Percentiles rank a stretch among this genome's conserved stretches.
phyloP scores from a whole-genome alignment of 2,797 vertebrate genomes.

The Okamejei kenojei region DNA sequence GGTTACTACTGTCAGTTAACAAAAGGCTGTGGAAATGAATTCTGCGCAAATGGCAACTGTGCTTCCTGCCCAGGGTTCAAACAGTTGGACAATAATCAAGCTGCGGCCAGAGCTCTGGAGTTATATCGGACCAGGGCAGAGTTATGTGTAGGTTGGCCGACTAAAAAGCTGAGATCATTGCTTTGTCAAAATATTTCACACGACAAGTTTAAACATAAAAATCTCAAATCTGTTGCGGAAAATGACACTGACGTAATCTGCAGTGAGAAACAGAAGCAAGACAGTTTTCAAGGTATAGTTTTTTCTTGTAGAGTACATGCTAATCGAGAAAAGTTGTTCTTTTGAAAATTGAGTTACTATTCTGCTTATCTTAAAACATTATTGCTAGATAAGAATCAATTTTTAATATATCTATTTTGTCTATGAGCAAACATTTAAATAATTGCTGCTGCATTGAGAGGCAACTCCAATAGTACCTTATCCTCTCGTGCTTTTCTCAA shows the following conservation, averaged over 20 bases:
- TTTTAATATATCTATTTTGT: neutral
- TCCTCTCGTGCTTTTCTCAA: neutral
- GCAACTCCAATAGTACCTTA: neutral
- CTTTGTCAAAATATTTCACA: slow-evolving; percentile 1
- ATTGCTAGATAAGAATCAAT: neutral
- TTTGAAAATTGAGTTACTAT: neutral
- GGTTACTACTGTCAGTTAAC: slow-evolving; percentile 28
- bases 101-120: slow-evolving; percentile 31
- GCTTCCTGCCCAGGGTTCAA: slow-evolving; percentile 23
- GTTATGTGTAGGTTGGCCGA: neutral
- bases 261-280: neutral
- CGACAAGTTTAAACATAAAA: neutral
- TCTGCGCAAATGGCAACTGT: slow-evolving; percentile 26
- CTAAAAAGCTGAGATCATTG: slow-evolving; percentile 1
- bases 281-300: slow-evolving; percentile 27
- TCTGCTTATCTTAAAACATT: neutral
- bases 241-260: slow-evolving; percentile 4
- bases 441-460: neutral
- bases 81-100: slow-evolving; percentile 33
- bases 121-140: slow-evolving; percentile 26
- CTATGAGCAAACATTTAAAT: neutral
- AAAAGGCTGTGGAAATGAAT: slow-evolving; percentile 33
- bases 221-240: neutral
- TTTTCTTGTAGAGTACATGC: neutral
- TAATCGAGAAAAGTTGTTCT: neutral